phyloP scores from a whole-genome alignment of 2,797 vertebrate species.

The Ispidina picta region DNA sequence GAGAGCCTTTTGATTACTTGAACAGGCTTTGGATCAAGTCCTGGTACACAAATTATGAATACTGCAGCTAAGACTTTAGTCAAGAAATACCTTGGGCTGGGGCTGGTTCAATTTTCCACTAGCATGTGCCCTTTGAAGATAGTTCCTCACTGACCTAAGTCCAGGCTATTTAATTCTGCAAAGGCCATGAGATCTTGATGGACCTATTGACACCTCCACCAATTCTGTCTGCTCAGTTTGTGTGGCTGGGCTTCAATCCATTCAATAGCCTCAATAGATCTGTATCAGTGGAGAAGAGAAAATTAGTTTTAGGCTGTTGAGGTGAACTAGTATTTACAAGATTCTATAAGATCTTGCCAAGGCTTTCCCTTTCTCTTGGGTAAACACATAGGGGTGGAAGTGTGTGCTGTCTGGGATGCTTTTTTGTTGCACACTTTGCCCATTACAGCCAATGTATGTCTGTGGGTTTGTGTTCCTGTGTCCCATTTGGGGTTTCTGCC shows the following conservation, averaged over 20 bases:
- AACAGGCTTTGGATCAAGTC: neutral
- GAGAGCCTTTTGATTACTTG: neutral
- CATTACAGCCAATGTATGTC: neutral
- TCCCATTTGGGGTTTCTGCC: too few species aligned
- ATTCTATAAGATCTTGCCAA: neutral
- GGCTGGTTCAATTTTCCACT: neutral
- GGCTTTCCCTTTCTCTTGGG: conserved; percentile 18
- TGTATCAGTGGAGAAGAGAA: conserved; percentile 6
- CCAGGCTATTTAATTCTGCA: neutral
- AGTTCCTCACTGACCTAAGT: neutral
- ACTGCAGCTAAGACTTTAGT: neutral
- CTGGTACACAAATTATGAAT: neutral
- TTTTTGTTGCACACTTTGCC: neutral
- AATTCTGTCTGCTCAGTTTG: neutral
- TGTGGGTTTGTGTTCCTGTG: neutral
- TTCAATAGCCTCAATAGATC: conserved; percentile 5
- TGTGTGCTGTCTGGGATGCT: neutral
- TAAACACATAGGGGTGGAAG: neutral
- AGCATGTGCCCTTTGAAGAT: neutral
- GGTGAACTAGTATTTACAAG: conserved; percentile 7
- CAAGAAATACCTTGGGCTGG: neutral
- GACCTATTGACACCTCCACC: neutral
- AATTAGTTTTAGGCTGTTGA: neutral
- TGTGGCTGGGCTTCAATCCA: neutral
- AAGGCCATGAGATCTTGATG: neutral